phyloP scores from a whole-genome alignment of 2,797 vertebrate genomes.

The Sylvia borin region DNA sequence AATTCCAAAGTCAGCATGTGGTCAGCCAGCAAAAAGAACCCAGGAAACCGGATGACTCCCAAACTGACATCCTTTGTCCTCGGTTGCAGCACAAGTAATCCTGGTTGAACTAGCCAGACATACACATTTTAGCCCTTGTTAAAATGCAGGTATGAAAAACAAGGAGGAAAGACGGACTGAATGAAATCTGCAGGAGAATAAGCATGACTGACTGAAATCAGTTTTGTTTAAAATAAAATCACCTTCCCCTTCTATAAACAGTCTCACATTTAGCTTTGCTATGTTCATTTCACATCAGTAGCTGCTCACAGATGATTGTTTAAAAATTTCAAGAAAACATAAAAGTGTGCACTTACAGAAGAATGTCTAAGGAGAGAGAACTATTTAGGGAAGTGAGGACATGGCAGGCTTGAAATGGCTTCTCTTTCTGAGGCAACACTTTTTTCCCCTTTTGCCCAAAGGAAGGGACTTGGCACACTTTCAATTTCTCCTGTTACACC shows the following conservation, averaged over 20 bases:
- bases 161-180: background rate
- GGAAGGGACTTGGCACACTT: background rate
- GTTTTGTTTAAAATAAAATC: background rate
- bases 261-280: background rate
- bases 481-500: constrained; percentile 17
- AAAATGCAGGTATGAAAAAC: background rate
- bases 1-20: background rate
- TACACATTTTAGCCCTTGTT: background rate
- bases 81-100: background rate
- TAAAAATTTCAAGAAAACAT: background rate
- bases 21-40: background rate
- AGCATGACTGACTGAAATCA: background rate
- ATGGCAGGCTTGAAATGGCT: background rate
- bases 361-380: background rate
- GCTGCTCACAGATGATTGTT: background rate
- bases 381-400: background rate
- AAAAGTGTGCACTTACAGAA: background rate
- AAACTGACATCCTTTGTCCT: background rate
- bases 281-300: background rate
- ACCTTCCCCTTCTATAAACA: background rate
- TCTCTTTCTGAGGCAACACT: constrained; percentile 38
- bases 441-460: background rate
- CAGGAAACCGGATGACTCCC: background rate
- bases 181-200: background rate
- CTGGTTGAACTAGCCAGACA: background rate